Evolutionary conservation across 1,140 invertebrate genomes (phyloP).

Genomic region (Bombus superbus): DNA sequence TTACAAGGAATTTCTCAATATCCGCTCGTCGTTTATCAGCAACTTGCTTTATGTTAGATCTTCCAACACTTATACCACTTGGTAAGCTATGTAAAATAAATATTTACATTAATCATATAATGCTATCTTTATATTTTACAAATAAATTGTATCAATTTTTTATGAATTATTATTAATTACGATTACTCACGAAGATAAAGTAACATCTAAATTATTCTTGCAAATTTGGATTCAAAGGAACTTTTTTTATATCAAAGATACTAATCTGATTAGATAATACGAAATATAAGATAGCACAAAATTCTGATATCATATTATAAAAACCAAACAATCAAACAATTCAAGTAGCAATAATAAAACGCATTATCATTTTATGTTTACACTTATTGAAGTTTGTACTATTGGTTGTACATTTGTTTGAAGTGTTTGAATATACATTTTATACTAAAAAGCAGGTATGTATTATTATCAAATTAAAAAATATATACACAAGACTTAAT

Average conservation of each 20-base stretch:
- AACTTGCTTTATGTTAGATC: slow-evolving; percentile 97
- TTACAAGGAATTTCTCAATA: slow-evolving; percentile 93
- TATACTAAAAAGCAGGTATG: neutral
- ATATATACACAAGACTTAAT: slow-evolving; percentile 5
- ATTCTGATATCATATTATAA: slow-evolving; percentile 5
- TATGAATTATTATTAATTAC: neutral
- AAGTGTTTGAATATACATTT: neutral
- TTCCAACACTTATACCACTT: slow-evolving; percentile 91
- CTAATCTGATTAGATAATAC: slow-evolving; percentile 53
- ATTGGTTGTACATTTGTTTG: neutral
- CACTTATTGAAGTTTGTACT: neutral
- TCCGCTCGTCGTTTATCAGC: slow-evolving; percentile 94
- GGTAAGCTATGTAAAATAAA: slow-evolving; percentile 85
- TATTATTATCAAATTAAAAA: neutral
- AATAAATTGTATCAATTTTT: slow-evolving; percentile 8
- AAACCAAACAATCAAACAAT: neutral
- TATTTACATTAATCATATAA: slow-evolving; percentile 14
- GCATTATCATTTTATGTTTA: neutral
- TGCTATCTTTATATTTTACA: neutral
- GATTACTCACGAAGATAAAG: neutral
- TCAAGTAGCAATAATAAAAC: neutral
- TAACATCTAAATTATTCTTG: neutral
- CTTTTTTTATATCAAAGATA: slow-evolving; percentile 19
- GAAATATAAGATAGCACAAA: slow-evolving; percentile 36
- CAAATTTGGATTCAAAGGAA: neutral